phyloP scores from a whole-genome alignment of 2,888 invertebrate species.

The Amblyjoppa fuscipennis region DNA sequence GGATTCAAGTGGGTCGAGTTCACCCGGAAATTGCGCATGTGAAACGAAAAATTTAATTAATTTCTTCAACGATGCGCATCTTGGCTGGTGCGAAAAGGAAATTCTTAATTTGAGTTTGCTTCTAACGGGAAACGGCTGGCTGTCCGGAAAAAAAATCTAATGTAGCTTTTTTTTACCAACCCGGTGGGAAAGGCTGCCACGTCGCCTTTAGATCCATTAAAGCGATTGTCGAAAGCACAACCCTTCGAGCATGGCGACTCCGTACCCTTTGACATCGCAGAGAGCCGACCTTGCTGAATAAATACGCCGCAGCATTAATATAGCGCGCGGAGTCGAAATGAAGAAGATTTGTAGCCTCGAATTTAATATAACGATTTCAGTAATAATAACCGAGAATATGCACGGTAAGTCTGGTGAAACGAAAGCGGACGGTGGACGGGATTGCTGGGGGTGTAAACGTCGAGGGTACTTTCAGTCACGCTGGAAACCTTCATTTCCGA shows the following conservation, averaged over 20 bases:
- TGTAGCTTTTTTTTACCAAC: too few species aligned
- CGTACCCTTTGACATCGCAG: too few species aligned
- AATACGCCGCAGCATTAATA: background rate
- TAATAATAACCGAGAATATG: constrained; percentile 1
- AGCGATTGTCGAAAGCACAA: background rate
- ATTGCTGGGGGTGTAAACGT: constrained; percentile 3
- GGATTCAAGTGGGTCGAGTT: too few species aligned
- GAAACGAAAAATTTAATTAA: too few species aligned
- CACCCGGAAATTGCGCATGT: too few species aligned
- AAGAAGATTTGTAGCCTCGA: background rate
- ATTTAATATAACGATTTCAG: constrained; percentile 3
- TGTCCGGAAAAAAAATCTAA: too few species aligned
- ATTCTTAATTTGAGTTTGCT: too few species aligned
- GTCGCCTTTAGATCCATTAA: background rate
- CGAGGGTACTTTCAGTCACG: constrained; percentile 39
- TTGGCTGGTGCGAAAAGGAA: too few species aligned
- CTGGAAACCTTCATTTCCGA: constrained; percentile 53
- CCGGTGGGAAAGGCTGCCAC: too few species aligned
- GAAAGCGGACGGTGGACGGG: background rate
- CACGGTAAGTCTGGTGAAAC: constrained; percentile 2
- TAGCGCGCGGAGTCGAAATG: background rate
- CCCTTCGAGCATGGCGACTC: background rate
- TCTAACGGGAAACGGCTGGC: too few species aligned
- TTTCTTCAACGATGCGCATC: too few species aligned
- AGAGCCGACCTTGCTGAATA: background rate